Evolutionary conservation across 1,140 invertebrate species (phyloP), one percentile per base, ranked within the genome.

Genomic region (Psilanteris sp.): DNA sequence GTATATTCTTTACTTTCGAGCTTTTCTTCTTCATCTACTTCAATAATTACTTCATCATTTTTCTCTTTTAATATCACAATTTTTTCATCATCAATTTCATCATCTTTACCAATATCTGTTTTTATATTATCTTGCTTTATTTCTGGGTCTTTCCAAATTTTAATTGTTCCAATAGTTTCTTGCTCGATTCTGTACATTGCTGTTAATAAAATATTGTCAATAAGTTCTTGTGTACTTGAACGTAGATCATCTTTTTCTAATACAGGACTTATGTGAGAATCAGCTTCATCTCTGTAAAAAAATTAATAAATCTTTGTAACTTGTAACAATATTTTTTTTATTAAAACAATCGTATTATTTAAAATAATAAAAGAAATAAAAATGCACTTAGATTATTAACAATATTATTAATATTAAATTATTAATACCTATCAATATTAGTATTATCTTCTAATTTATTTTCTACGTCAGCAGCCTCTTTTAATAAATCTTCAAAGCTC

Each of bases 71-170:
- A 20, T 20, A 18, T 24, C 13, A 2, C 16, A n/a, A n/a, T n/a
- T n/a, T 11, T 24, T 55, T 37, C 6, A n/a, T 59, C 15, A 29
- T 61, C 24, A 14, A 26, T 14, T 26, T 36, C 32, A 10, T 50
- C 54, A 4, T 32, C 4, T 0, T 15, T 13, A 3, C 22, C 9
- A 3, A 20, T 6, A 20, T 3, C 18, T 6, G 18, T 6, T 3
- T 20, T 6, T 20, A 20, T 20, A 20, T 20, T 20, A 3, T 20
- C 3, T 20, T 20, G 3, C 18, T 20, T 3, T 3, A 3, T 20
- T 20, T 26, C 24, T 1, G 77, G 62, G 62, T 86, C 85, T 20
- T 67, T 66, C 83, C 84, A 86, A 36, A 87, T 67, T 57, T 79
- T 66, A 16, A 86, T 83, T 15, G 57, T 77, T 29, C 79, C 72